Percentiles rank a stretch among this genome's conserved stretches.
phyloP scores from a whole-genome alignment of 2,113 vertebrate species.

The Macroglossus sobrinus region DNA sequence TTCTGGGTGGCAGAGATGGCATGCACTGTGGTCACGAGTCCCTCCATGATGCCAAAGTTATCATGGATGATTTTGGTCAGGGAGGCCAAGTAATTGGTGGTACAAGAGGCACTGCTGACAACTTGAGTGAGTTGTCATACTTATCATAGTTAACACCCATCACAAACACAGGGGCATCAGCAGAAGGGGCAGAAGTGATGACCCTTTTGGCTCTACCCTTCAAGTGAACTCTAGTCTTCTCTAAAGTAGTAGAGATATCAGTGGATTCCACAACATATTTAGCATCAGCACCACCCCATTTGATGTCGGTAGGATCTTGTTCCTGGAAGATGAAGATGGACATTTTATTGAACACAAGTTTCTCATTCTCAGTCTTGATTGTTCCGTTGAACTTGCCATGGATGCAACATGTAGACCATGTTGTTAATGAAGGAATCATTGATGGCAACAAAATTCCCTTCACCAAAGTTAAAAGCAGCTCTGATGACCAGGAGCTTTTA shows the following conservation, averaged over 20 bases:
- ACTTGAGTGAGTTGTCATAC: neutral
- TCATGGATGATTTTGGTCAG: too few relatives aligned
- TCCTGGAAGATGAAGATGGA: neutral
- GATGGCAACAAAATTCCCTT: neutral
- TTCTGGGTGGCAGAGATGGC: neutral
- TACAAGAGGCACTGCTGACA: neutral
- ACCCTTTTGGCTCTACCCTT: neutral
- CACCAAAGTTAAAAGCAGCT: neutral
- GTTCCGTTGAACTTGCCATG: neutral
- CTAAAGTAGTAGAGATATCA: neutral
- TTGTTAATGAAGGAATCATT: neutral
- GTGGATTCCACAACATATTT: neutral
- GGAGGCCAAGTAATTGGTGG: neutral
- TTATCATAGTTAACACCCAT: neutral
- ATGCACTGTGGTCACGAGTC: neutral
- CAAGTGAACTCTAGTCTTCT: neutral
- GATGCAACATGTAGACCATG: neutral
- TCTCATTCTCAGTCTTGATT: neutral
- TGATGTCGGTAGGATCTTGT: neutral
- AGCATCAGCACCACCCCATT: neutral
- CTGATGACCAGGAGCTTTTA: neutral
- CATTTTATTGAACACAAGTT: neutral
- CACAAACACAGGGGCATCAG: neutral
- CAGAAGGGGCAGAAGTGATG: neutral
- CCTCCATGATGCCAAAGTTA: neutral